Conservation (phyloP, 2,113 vertebrate species). For the Triplophysa dalaica region DNA sequence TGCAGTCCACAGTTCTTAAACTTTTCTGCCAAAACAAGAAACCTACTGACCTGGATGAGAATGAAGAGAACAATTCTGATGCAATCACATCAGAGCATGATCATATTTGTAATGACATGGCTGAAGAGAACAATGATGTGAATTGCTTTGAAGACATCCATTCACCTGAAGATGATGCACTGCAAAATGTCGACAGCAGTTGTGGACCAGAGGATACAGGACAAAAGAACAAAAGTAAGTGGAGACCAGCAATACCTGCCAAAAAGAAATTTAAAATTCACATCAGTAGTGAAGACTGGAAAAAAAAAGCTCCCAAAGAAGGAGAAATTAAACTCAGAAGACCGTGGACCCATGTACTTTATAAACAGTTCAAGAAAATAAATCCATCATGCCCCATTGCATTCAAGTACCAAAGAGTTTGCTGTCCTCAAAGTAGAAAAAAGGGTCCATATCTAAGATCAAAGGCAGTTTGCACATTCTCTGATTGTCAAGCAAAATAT, state of each 20-base stretch:
- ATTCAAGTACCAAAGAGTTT: constrained; percentile 2
- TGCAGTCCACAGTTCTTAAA: not conserved
- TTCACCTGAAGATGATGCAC: not conserved
- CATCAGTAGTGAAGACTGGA: not conserved
- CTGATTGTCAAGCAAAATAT: constrained; percentile 3
- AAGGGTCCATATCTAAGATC: not conserved
- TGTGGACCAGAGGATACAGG: not conserved
- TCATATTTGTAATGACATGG: not conserved
- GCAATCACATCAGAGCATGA: not conserved
- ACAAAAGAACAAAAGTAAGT: not conserved
- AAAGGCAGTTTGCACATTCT: constrained; percentile 11
- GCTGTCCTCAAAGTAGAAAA: not conserved
- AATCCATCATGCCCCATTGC: not conserved
- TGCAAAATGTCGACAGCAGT: not conserved
- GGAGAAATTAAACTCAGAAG: not conserved
- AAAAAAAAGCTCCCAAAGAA: not conserved
- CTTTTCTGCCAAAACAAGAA: not conserved
- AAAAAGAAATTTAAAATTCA: not conserved
- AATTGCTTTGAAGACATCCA: constrained; percentile 5
- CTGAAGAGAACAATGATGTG: not conserved
- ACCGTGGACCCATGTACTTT: not conserved
- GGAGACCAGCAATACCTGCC: not conserved
- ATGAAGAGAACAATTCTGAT: not conserved
- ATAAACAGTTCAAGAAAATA: constrained; percentile 1
- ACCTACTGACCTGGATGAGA: constrained; percentile 2